Conservation (phyloP, 2,797 vertebrate genomes). For the Sebastes taczanowskii region DNA sequence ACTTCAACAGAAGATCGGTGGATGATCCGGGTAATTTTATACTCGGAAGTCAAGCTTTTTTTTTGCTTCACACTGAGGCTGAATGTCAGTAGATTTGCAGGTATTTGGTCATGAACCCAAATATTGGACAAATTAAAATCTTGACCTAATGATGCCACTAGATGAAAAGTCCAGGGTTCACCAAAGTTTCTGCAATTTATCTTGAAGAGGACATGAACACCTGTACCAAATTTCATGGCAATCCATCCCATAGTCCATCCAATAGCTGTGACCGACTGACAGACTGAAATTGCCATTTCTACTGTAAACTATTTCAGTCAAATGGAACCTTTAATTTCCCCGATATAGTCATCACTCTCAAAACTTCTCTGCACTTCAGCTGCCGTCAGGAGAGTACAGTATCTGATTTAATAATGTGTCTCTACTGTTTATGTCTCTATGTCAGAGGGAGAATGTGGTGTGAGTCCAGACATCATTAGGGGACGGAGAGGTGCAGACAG, state of each 20-base stretch:
- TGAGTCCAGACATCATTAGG: conserved; percentile 21
- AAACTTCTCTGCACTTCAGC: not conserved
- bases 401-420: conserved; percentile 33
- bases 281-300: not conserved
- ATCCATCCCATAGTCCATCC: not conserved
- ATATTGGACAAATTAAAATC: not conserved
- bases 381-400: not conserved
- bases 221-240: not conserved
- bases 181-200: not conserved
- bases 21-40: too few species aligned
- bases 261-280: not conserved
- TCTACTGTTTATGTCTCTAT: conserved; percentile 32
- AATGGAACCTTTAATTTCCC: not conserved
- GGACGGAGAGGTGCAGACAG: conserved; percentile 33
- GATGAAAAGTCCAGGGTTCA: not conserved
- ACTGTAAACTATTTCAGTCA: not conserved
- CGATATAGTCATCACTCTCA: not conserved
- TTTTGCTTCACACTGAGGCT: not conserved
- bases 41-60: too few species aligned
- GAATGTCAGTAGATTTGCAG: not conserved
- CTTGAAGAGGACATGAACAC: too few species aligned
- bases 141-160: not conserved
- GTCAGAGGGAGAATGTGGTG: conserved; percentile 38
- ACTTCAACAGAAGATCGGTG: too few species aligned
- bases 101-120: not conserved